These are phyloP conservation scores for Fragum sueziense DNA, from an alignment of 2,888 invertebrate genomes.

Conservation along the genomic window DNA sequence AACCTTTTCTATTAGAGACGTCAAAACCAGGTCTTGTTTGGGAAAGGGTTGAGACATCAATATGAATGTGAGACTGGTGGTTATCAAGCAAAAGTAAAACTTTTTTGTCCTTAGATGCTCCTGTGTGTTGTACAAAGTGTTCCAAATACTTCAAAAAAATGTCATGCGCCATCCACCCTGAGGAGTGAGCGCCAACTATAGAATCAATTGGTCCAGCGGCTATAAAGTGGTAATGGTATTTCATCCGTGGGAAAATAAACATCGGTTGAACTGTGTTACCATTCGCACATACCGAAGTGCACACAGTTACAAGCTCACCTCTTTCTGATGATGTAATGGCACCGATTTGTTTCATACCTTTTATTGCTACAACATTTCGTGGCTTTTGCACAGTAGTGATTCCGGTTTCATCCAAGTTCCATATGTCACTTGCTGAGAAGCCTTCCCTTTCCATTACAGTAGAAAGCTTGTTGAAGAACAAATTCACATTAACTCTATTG, in stretches of 20 bases:
- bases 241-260: conserved; percentile 11
- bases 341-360: conserved; percentile 31
- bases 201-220: conserved; percentile 13
- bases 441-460: conserved; percentile 36
- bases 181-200: conserved; percentile 14
- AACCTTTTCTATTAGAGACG: too few species aligned
- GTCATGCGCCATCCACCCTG: conserved; percentile 31
- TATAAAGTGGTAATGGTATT: conserved; percentile 21
- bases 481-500: conserved; percentile 39
- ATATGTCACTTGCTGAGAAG: conserved; percentile 35
- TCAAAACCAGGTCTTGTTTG: too few species aligned
- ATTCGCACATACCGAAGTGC: conserved; percentile 15
- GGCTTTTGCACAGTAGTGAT: conserved; percentile 51
- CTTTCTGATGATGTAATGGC: conserved; percentile 13
- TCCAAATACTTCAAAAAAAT: conserved; percentile 34
- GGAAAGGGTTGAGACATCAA: conserved; percentile 39
- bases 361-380: background rate
- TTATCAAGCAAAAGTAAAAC: conserved; percentile 43
- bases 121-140: conserved; percentile 33
- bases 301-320: conserved; percentile 7
- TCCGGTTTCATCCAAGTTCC: conserved; percentile 54
- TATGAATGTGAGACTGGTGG: conserved; percentile 38
- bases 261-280: conserved; percentile 22
- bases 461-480: conserved; percentile 45
- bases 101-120: conserved; percentile 31